These are phyloP conservation scores for Orcinus orca DNA, from an alignment of 2,113 vertebrate genomes.

Conservation along the genomic window DNA sequence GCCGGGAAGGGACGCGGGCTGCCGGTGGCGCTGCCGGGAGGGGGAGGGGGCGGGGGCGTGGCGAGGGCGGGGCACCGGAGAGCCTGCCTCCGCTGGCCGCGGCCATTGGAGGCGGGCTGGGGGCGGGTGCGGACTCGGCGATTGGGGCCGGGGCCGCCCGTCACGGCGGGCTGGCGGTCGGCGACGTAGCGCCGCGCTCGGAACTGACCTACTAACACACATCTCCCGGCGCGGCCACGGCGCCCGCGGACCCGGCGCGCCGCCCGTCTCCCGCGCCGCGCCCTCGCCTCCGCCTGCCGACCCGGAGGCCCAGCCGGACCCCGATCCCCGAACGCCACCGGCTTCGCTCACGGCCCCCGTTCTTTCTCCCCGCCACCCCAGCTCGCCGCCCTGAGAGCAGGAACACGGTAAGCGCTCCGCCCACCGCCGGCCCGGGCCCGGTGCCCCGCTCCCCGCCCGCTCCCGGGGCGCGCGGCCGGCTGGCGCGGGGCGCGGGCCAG, in stretches of 20 bases:
- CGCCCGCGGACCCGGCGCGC: conserved; percentile 74
- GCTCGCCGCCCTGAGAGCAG: background rate
- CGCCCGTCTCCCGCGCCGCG: conserved; percentile 53
- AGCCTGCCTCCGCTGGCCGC: conserved; percentile 30
- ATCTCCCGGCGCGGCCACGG: conserved; percentile 87
- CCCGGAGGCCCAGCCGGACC: background rate
- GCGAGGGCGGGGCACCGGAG: conserved; percentile 37
- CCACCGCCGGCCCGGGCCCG: conserved; percentile 41
- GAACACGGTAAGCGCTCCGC: conserved; percentile 69
- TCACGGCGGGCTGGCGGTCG: conserved; percentile 81
- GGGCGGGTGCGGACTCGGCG: conserved; percentile 58
- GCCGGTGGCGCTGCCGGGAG: background rate
- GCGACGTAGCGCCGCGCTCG: conserved; percentile 76
- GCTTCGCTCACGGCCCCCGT: background rate
- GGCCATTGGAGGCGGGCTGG: conserved; percentile 69
- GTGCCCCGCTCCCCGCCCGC: background rate
- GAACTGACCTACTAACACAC: conserved; percentile 97
- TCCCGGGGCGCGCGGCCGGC: conserved; percentile 46
- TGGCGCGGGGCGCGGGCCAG: conserved; percentile 50
- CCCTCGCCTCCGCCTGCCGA: conserved; percentile 32
- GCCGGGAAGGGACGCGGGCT: background rate
- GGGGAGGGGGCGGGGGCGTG: background rate
- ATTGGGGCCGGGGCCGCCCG: conserved; percentile 77
- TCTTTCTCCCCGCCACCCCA: background rate
- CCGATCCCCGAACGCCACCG: background rate